A percentile compares a stretch with the other conserved stretches of the same genome.
Evolutionary conservation across 1,140 invertebrate species (phyloP).

Genomic region (Pachypsylla venusta): DNA sequence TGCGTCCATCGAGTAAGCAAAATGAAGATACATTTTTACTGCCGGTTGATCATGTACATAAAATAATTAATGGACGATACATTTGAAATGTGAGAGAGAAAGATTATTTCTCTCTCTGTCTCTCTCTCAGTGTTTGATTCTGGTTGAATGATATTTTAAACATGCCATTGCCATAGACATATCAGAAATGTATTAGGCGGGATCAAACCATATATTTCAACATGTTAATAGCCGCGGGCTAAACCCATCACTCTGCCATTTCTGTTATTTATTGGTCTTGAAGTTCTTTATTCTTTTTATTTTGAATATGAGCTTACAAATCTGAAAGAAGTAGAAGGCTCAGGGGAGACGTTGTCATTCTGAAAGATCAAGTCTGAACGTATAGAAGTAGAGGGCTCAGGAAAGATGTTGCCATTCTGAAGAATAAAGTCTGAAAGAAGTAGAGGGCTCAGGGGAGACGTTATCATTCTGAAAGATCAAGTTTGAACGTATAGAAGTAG

Average conservation of each 20-base stretch:
- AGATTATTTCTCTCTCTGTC: too few species aligned
- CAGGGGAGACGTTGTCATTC: too few species aligned
- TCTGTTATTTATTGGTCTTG: conserved; percentile 6
- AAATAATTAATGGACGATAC: conserved; percentile 8
- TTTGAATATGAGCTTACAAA: background rate
- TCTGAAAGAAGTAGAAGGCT: too few species aligned
- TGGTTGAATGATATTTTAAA: conserved; percentile 7
- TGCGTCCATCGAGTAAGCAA: background rate
- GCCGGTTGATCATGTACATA: background rate
- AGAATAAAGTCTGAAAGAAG: too few species aligned
- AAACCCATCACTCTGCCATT: conserved; percentile 5
- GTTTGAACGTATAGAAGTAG: too few species aligned
- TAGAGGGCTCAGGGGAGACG: too few species aligned
- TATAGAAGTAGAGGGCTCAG: too few species aligned
- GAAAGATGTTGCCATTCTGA: too few species aligned
- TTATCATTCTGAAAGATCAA: too few species aligned
- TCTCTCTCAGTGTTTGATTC: background rate
- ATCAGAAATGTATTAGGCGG: conserved; percentile 9
- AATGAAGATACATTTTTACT: background rate
- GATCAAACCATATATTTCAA: conserved; percentile 4
- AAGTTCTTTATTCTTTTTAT: background rate
- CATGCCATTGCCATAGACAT: conserved; percentile 6
- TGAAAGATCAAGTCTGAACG: too few species aligned
- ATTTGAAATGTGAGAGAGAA: too few species aligned
- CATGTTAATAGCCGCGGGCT: background rate